phyloP scores from a whole-genome alignment of 2,888 invertebrate species.

The Patella caerulea region DNA sequence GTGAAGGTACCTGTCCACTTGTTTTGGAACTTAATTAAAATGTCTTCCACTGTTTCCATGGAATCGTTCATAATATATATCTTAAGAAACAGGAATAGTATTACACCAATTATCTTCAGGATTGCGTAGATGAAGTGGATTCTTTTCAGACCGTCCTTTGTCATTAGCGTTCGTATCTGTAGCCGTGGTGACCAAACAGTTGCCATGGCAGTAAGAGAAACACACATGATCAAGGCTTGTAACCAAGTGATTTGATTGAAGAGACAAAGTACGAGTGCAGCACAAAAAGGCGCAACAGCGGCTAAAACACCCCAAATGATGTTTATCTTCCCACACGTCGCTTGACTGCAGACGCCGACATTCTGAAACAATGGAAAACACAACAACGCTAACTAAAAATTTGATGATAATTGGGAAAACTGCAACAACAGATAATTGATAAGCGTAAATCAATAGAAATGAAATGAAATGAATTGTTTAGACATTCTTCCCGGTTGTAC shows the following conservation, averaged over 20 bases:
- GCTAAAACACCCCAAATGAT: conserved; percentile 9
- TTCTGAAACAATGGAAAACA: too few relatives aligned
- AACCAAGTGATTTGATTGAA: conserved; percentile 38
- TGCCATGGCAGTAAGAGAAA: conserved; percentile 38
- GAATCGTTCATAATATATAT: conserved; percentile 34
- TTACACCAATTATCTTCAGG: conserved; percentile 36
- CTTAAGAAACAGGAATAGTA: conserved; percentile 39
- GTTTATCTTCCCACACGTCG: background rate
- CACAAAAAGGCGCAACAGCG: conserved; percentile 30
- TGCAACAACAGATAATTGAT: too few relatives aligned
- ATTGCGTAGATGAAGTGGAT: conserved; percentile 39
- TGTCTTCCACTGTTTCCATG: conserved; percentile 22
- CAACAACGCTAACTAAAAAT: too few relatives aligned
- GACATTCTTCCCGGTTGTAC: too few relatives aligned
- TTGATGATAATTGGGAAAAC: too few relatives aligned
- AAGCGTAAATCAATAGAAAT: too few relatives aligned
- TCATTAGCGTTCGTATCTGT: conserved; percentile 37
- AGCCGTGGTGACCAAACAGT: conserved; percentile 47
- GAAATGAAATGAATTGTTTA: too few relatives aligned
- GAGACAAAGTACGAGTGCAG: conserved; percentile 38
- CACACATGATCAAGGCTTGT: conserved; percentile 37
- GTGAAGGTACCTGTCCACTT: conserved; percentile 28
- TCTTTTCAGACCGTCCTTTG: conserved; percentile 36
- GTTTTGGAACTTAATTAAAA: conserved; percentile 28
- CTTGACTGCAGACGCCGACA: too few relatives aligned